phyloP scores from a whole-genome alignment of 2,113 vertebrate genomes.

The Eulemur rufifrons region DNA sequence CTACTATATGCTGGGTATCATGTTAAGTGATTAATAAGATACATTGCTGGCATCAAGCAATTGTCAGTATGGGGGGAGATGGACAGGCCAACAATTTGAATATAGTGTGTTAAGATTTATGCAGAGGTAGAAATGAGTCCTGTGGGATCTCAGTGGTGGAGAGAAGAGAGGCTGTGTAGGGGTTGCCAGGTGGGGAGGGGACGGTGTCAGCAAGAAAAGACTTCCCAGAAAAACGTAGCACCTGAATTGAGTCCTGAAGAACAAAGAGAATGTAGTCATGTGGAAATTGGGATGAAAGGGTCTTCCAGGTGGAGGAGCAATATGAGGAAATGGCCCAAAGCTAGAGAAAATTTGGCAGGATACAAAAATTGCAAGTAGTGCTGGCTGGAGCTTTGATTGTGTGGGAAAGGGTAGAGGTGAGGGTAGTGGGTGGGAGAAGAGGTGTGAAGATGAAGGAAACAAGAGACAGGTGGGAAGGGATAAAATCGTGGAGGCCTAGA shows the following conservation, averaged over 20 bases:
- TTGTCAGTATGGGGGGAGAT: background rate
- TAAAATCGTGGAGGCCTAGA: background rate
- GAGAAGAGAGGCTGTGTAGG: background rate
- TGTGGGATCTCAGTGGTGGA: background rate
- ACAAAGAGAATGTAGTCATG: background rate
- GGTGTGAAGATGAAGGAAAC: background rate
- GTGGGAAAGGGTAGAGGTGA: background rate
- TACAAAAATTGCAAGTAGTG: background rate
- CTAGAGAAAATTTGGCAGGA: background rate
- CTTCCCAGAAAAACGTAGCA: background rate
- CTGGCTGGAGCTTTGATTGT: background rate
- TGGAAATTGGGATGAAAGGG: background rate
- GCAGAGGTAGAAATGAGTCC: background rate
- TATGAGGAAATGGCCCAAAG: background rate
- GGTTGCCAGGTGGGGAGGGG: rapidly evolving
- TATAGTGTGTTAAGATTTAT: background rate
- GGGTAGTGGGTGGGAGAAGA: background rate
- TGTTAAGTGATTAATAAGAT: background rate
- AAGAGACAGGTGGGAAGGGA: background rate
- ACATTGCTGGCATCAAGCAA: background rate
- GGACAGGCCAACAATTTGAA: background rate
- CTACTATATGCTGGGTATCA: background rate
- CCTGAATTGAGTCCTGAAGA: background rate
- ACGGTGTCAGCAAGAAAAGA: background rate
- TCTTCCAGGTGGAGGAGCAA: background rate